Base-by-base conservation (phyloP, 2,797 vertebrate species). In the Coendou prehensilis region DNA sequence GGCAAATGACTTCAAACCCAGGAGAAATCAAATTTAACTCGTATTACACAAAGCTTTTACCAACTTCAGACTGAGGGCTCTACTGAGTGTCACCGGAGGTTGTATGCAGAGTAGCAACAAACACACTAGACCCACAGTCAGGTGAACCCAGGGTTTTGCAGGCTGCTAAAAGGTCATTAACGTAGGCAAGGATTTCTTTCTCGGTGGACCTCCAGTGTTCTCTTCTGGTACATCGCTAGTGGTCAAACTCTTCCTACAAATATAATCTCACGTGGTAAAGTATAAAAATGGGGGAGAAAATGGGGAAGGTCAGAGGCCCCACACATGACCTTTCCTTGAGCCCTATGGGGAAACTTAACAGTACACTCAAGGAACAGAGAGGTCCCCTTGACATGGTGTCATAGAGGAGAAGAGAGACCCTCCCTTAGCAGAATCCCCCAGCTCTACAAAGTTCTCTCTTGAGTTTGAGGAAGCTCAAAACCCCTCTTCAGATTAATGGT, bases 31-130 rank as follows among this genome's bases (percentile, higher is more conserved):
- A 47, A 59, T 41, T 89, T 52, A 64, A 52, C 33, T 63, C 47
- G n/a, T 22, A 71, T 45, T 45, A 47, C 20, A 52, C 1, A 73
- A 84, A 37, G 22, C 10, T n/a, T 37, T 23, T 37, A 7, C 54
- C n/a, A n/a, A 10, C 30, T 63, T 89, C 9, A 76, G 56, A 69
- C 59, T 37, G 17, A 82, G 61, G 69, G 17, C 6, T 28, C 22
- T 6, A 22, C 57, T 10, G n/a, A n/a, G 37, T 17, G 15, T 26
- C 47, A 28, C 52, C 33, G 3, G 18, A 86, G 45, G 28, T 18
- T 33, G 9, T 0, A 73, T 1, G 57, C 1, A 4, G 0, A 11
- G 59, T 0, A 20, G 20, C 23, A 81, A 75, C 37, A 45, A 56
- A 56, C 28, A 37, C 26, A 13, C 5, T 2, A n/a, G 54, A 11